phyloP scores from a whole-genome alignment of 2,797 vertebrate species.

The Hypotaenidia okinawae region DNA sequence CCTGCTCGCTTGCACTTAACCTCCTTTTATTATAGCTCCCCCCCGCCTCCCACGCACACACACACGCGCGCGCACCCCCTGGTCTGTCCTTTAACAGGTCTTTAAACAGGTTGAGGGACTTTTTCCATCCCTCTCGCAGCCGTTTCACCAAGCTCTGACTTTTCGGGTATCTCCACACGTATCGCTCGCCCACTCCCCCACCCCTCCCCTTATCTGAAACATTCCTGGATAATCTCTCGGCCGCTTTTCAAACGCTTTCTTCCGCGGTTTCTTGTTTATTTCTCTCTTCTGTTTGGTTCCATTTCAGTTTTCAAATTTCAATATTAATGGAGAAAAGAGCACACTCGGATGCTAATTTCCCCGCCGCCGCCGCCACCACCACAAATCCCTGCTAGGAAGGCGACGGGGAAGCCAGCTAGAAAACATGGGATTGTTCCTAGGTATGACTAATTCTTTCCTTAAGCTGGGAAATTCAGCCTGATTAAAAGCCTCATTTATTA shows the following conservation, averaged over 20 bases:
- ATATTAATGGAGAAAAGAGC: conserved; percentile 40
- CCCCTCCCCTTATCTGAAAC: conserved; percentile 68
- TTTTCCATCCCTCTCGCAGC: conserved; percentile 22
- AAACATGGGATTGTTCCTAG: conserved; percentile 66
- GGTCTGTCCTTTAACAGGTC: conserved; percentile 60
- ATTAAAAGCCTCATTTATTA: conserved; percentile 76
- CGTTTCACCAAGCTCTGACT: conserved; percentile 58
- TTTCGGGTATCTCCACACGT: conserved; percentile 45
- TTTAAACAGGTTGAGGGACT: conserved; percentile 45
- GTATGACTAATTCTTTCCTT: conserved; percentile 74
- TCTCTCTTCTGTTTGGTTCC: conserved; percentile 31
- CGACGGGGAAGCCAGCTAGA: conserved; percentile 46
- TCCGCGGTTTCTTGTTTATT: conserved; percentile 36
- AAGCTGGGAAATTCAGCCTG: conserved; percentile 68
- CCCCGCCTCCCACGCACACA: not conserved
- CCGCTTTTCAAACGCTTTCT: conserved; percentile 71
- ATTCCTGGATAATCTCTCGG: conserved; percentile 78
- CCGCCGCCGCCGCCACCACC: not conserved
- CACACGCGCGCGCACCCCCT: not conserved
- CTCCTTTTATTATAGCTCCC: conserved; percentile 45
- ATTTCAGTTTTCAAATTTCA: conserved; percentile 67
- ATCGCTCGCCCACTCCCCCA: not conserved
- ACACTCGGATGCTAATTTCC: conserved; percentile 26
- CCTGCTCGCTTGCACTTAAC: not conserved
- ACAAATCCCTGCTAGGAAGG: conserved; percentile 23